These are phyloP conservation scores for Tupiocoris notatus DNA, from an alignment of 2,888 invertebrate species.

Conservation along the genomic window DNA sequence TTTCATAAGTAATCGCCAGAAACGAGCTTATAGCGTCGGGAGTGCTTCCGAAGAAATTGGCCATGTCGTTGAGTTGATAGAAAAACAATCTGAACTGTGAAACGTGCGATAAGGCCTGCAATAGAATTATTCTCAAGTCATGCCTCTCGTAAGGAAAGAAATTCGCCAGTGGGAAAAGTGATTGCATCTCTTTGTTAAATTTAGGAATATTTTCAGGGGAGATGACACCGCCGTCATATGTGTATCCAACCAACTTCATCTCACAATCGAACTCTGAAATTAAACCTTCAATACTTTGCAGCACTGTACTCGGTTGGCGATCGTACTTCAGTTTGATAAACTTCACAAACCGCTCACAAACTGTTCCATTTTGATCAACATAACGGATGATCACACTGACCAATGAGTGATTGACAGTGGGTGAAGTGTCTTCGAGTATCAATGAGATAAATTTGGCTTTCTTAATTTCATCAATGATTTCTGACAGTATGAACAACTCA, in stretches of 20 bases:
- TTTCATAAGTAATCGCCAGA: background rate
- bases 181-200: background rate
- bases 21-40: background rate
- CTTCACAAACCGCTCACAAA: background rate
- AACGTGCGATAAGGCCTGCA: background rate
- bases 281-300: background rate
- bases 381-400: background rate
- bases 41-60: background rate
- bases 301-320: background rate
- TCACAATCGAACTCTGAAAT: background rate
- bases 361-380: background rate
- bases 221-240: constrained; percentile 8
- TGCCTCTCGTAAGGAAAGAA: constrained; percentile 3
- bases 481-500: background rate
- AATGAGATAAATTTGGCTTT: background rate
- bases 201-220: background rate
- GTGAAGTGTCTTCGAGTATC: background rate
- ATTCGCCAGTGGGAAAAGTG: background rate
- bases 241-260: background rate
- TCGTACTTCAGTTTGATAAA: background rate
- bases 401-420: background rate
- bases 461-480: background rate
- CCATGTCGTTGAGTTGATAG: background rate
- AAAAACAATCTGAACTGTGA: background rate
- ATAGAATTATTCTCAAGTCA: background rate